Evolutionary conservation across 1,140 invertebrate genomes (phyloP), one percentile per base, ranked within the genome.

Genomic region (Rhynchophorus ferrugineus): DNA sequence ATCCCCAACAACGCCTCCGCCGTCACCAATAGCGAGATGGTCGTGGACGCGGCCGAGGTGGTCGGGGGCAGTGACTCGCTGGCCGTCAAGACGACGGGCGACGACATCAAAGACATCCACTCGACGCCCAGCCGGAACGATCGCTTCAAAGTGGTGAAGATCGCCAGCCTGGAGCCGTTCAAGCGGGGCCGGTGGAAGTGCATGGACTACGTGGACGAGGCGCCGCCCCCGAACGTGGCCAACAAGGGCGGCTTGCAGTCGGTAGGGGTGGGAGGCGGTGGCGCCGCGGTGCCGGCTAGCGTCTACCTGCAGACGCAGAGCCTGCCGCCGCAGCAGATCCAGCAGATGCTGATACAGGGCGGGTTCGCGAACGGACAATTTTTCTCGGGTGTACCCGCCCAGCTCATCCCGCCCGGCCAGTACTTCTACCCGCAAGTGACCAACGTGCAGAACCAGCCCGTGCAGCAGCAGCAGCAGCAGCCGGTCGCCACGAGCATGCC

Each of bases 61-160:
- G 37, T 61, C 5, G 46, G 54, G 3, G 59, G 59, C 17, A 56
- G 45, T 11, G 37, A 57, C 8, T 56, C 45, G 3, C 56, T 58
- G 20, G 36, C 56, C 5, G 39, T 50, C 8, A 48, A 45, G 1
- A 59, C 57, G 42, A 39, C 52, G 9, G 20, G 41, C 18, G 61
- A 61, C 8, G 61, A 65, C 16, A 37, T 19, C 14, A 69, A 69
- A 57, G 66, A 68, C 48, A 56, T 67, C 33, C 62, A 68, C 35
- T 59, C 68, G 36, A 67, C 68, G 3, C 66, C 66, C 1, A 68
- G 65, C 60, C 79, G 85, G 61, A 89, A 87, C 70, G 86, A 89
- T 69, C 76, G 91, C 54, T 97, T 97, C 72, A 95, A 94, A 78
- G 92, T 97, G 56, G 94, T 97, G 14, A 96, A 96, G 79, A 95